Base-by-base conservation (phyloP, 2,797 vertebrate species). In the Coranthus polyacanthus region DNA sequence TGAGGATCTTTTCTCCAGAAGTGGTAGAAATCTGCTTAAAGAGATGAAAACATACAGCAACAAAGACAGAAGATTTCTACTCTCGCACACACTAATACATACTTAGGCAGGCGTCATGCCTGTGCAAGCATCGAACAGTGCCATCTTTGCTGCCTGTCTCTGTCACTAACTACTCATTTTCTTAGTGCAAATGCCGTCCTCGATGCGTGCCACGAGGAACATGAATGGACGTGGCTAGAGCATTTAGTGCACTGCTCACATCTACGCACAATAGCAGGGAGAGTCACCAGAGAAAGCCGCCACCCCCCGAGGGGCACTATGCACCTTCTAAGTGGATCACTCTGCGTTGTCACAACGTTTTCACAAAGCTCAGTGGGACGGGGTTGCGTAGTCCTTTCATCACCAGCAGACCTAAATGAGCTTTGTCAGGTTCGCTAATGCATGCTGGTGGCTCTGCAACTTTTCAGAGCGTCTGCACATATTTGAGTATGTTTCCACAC, bases 371-470 rank as follows among this genome's bases (percentile, higher is more conserved):
- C 80, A 64, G 84, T 79, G 51, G 86, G 89, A 92, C 12, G 39
- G 81, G 88, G 78, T 88, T 64, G 66, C 43, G 83, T 41, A 58
- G 69, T 86, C 75, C 86, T 93, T 92, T 94, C 87, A 92, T 92
- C 90, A 89, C 63, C 68, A 45, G 68, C 76, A 68, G 66, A 78
- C 80, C 72, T 49, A 90, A 92, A 93, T 87, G 80, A 90, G 89
- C 79, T 78, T 84, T 92, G 92, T 93, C 92, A 93, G 88, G 75
- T 84, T 88, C 39, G 68, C 89, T 89, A 90, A 92, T 90, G 85
- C 86, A 75, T 4, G 54, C 77, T 85, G 84, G 84, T 88, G 83
- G 88, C 78, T 53, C 63, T 69, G 84, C 72, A 60, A 83, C 78
- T 72, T 81, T 44, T 21, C 10, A 16, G 57, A 82, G 72, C 2